Base-by-base conservation (phyloP, 2,797 vertebrate species). In the Cottoperca gobio region DNA sequence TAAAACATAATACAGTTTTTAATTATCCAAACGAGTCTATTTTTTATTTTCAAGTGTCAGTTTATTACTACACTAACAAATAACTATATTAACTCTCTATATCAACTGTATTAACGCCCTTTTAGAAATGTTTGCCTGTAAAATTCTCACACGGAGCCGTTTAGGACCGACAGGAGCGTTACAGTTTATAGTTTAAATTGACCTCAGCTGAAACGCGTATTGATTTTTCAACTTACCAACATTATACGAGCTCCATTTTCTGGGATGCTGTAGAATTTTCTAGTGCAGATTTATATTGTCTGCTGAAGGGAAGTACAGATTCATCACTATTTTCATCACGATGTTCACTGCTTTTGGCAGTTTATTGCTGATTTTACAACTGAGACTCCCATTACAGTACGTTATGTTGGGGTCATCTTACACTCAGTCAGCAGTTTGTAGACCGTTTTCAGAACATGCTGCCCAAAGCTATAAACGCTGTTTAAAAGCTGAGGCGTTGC, bases 341-440 rank as follows among this genome's bases (percentile, higher is more conserved):
- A 37, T 50, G 49, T 28, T 58, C 7, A 8, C n/a, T 55, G 39
- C 24, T 17, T 19, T 24, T 23, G 6, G 40, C 7, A 17, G 23
- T 60, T 13, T 40, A 45, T 14, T 53, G 5, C 50, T 62, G 61
- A 58, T 78, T 74, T 74, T 40, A 62, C n/a, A 40, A 33, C 19
- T 0, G 12, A n/a, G 49, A 43, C 43, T 63, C 13, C 19, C 39
- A 48, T 70, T 42, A 43, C 14, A 43, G 19, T 35, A 2, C 11
- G 11, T 60, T 28, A 31, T 39, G 45, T 49, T 19, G 8, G 28
- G 3, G 11, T 11, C 24, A 13, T 11, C 19, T 43, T 53, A 11
- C 54, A 57, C 45, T 64, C 33, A 5, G 53, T 73, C 53, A 75
- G 66, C 75, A 68, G 39, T 65, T 58, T 64, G 28, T 35, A 26